Evolutionary conservation across 53 echinoderm and acorn worm species (phyloP).

Genomic region (Zoroaster sp.): DNA sequence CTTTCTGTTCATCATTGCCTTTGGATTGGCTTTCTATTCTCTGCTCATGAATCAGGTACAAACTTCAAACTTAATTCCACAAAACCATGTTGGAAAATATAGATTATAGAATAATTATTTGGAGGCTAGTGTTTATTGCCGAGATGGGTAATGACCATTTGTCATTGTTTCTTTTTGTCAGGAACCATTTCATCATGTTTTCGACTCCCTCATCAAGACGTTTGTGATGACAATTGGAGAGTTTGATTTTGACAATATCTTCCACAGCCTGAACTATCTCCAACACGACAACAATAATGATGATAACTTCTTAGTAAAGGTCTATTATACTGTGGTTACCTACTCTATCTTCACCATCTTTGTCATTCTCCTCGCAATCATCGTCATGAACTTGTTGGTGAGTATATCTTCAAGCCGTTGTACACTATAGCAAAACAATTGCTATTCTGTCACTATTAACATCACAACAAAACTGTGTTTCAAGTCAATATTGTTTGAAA

Average conservation of each 20-base stretch:
- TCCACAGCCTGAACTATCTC: constrained; percentile 83
- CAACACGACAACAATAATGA: not conserved
- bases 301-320: constrained; percentile 42
- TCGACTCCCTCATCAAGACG: constrained; percentile 84
- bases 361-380: constrained; percentile 94
- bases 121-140: no score
- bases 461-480: no score
- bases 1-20: constrained; percentile 85
- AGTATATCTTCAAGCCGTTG: not conserved
- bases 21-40: constrained; percentile 84
- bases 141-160: no score
- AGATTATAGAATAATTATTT: no score
- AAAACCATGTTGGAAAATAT: no score
- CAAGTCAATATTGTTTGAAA: no score
- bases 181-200: constrained; percentile 82
- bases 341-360: constrained; percentile 85
- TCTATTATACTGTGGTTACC: constrained; percentile 73
- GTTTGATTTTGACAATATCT: constrained; percentile 92
- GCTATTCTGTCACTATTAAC: no score
- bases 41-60: constrained; percentile 92
- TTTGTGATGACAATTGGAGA: constrained; percentile 99
- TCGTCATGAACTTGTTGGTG: constrained; percentile 99
- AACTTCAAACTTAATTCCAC: no score
- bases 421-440: no score
- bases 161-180: not conserved